Evolutionary conservation across 1,140 invertebrate species (phyloP), one percentile per base, ranked within the genome.

Genomic region (Reticulitermes speratus): DNA sequence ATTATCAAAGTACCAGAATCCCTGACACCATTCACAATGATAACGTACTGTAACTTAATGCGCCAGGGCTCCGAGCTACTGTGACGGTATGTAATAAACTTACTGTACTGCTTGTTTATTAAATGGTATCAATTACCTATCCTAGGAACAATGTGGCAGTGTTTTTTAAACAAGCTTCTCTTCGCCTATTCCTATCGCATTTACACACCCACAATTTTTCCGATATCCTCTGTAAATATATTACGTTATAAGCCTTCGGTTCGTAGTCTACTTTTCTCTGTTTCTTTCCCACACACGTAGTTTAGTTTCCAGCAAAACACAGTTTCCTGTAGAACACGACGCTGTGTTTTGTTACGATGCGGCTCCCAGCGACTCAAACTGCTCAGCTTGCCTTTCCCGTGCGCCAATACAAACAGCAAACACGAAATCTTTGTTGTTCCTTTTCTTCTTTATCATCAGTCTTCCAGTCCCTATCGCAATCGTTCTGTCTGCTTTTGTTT

Each of bases 381-480:
- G 14, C 55, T 59, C 55, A 59, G 55, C 21, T 19, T 14, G 2
- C 16, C 65, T 75, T 30, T 11, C 65, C 65, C n/a, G 3, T 75
- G 65, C n/a, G 8, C 65, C 65, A 75, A 75, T 75, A 16, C 65
- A 25, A 75, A 75, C 65, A 14, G 25, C 65, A 75, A 75, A 75
- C 65, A 75, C 65, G 16, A 2, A 75, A 6, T 75, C 65, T 30
- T 30, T 75, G 65, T 75, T 75, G 25, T 30, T 75, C n/a, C 65
- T n/a, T 75, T 75, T 30, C 65, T 30, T 30, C 65, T 75, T 75
- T 75, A 75, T 75, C 65, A 75, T 75, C 65, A 75, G 25, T 75
- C 65, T 75, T 75, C 65, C 65, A 75, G 65, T 75, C n/a, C 52
- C 65, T 75, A 75, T 30, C 65, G 65, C n/a, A 75, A 30, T 75